Conservation (phyloP, 2,797 vertebrate genomes). For the Chelmon rostratus region DNA sequence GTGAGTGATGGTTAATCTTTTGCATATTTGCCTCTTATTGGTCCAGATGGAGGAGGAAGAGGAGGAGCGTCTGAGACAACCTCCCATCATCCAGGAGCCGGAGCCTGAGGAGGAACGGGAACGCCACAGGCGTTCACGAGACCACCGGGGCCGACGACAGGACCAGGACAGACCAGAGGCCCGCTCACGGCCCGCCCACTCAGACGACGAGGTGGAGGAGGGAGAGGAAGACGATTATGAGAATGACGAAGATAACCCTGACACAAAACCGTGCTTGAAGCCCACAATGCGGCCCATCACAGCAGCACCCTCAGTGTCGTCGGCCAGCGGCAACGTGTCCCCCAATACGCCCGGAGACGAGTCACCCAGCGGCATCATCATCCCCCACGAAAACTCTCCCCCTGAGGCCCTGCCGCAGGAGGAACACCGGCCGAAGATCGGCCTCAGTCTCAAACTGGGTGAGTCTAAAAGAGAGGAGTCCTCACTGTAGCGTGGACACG, state of each 20-base stretch:
- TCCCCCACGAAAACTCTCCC: constrained; percentile 98
- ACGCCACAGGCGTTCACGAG: constrained; percentile 89
- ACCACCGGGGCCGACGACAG: constrained; percentile 84
- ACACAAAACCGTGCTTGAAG: constrained; percentile 94
- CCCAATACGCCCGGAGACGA: constrained; percentile 96
- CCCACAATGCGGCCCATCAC: constrained; percentile 96
- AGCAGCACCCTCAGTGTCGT: constrained; percentile 95
- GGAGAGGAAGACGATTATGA: constrained; percentile 84
- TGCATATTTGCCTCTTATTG: constrained; percentile 59
- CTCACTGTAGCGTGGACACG: background rate
- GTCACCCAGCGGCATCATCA: constrained; percentile 98
- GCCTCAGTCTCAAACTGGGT: constrained; percentile 97
- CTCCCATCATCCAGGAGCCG: constrained; percentile 90
- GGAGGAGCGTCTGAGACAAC: constrained; percentile 93
- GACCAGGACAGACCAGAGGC: constrained; percentile 83
- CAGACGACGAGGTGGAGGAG: constrained; percentile 84
- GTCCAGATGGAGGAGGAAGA: constrained; percentile 97
- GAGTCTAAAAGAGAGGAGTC: constrained; percentile 29
- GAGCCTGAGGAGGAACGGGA: constrained; percentile 92
- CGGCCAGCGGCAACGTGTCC: constrained; percentile 93
- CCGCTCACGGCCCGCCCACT: constrained; percentile 85
- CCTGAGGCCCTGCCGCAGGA: constrained; percentile 94
- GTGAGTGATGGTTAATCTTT: constrained; percentile 43
- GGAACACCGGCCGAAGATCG: constrained; percentile 96
- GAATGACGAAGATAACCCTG: constrained; percentile 90